Conservation (phyloP, 2,888 invertebrate species). For the Hirtodrosophila trivittata region DNA sequence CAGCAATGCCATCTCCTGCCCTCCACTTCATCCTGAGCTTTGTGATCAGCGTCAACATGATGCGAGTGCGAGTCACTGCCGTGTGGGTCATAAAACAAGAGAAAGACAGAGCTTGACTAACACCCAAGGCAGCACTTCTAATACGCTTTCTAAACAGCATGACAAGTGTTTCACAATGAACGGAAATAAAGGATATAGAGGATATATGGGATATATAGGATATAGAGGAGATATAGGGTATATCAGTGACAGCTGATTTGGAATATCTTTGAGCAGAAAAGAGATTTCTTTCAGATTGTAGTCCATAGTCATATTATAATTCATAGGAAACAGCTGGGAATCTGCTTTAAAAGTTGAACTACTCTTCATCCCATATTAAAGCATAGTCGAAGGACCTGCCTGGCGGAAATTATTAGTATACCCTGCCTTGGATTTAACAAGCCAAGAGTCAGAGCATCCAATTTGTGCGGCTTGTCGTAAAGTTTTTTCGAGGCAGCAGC, state of each 20-base stretch:
- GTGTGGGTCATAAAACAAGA: conserved; percentile 62
- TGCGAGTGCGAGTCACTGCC: conserved; percentile 46
- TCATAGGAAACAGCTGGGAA: no score
- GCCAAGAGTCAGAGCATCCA: conserved; percentile 51
- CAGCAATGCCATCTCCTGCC: not conserved
- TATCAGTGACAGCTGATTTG: no score
- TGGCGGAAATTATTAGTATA: not conserved
- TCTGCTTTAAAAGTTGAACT: no score
- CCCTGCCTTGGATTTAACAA: not conserved
- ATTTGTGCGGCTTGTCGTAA: conserved; percentile 79
- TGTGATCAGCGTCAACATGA: conserved; percentile 72
- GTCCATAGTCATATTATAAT: no score
- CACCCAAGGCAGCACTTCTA: no score
- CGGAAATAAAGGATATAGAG: not conserved
- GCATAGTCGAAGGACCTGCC: not conserved
- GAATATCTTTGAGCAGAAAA: no score
- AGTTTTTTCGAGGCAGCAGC: conserved; percentile 61
- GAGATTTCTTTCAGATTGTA: no score
- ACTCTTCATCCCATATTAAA: no score
- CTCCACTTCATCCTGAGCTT: conserved; percentile 32
- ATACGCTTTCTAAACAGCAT: no score
- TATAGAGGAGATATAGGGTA: not conserved
- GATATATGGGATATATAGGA: not conserved
- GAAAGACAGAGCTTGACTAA: not conserved
- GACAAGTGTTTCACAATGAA: no score